Evolutionary conservation across 2,113 vertebrate genomes (phyloP).

Genomic region (Poeciliopsis retropinna): DNA sequence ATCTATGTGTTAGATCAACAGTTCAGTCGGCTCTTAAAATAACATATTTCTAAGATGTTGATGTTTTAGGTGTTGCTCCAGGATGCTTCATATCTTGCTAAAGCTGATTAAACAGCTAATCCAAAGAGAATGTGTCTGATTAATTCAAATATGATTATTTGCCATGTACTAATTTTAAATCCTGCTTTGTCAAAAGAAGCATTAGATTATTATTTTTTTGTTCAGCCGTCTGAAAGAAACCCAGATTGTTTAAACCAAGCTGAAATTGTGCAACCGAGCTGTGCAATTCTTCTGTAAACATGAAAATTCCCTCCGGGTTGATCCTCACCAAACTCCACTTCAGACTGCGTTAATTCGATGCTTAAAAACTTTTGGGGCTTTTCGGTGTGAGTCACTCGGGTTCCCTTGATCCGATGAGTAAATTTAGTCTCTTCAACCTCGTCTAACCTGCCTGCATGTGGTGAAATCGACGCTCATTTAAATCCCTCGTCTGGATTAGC

Average conservation of each 20-base stretch:
- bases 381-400: conserved; percentile 1
- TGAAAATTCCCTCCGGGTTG: not conserved
- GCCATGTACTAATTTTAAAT: not conserved
- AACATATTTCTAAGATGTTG: not conserved
- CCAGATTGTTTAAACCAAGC: not conserved
- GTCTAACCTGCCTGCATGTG: not conserved
- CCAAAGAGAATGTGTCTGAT: too few relatives aligned
- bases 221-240: not conserved
- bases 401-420: not conserved
- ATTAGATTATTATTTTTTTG: not conserved
- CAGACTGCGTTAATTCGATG: not conserved
- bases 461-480: not conserved
- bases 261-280: not conserved
- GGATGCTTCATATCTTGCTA: not conserved
- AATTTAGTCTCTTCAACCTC: not conserved
- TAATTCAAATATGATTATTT: not conserved
- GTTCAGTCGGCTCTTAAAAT: not conserved
- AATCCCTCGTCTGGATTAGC: not conserved
- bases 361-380: not conserved
- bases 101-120: not conserved
- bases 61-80: not conserved
- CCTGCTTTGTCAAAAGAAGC: not conserved
- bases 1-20: not conserved
- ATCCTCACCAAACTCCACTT: not conserved
- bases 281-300: not conserved